A percentile compares a stretch with the other conserved stretches of the same genome.
Conservation (phyloP, 2,113 vertebrate species). For the Solea solea region DNA sequence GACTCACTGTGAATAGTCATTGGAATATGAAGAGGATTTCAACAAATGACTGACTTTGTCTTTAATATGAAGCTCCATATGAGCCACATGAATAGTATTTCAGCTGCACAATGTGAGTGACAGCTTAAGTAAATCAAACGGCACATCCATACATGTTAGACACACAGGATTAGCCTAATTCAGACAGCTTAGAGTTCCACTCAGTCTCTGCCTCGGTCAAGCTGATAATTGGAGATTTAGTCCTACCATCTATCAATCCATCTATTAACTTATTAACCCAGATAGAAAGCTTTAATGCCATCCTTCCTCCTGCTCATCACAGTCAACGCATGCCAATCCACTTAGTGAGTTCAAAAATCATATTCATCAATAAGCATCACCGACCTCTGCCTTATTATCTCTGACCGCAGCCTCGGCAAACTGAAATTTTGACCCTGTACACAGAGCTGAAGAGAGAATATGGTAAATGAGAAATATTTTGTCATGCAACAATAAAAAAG, state of each 20-base stretch:
- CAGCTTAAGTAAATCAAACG: conserved; percentile 36
- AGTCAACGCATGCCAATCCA: conserved; percentile 67
- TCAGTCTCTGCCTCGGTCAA: conserved; percentile 52
- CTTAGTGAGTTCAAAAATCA: conserved; percentile 57
- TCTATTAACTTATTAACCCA: conserved; percentile 79
- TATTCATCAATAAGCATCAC: conserved; percentile 60
- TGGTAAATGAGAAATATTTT: neutral
- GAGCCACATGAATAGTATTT: no score
- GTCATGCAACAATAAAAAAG: neutral
- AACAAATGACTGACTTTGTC: neutral
- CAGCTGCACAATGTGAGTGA: neutral
- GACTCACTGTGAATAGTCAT: no score
- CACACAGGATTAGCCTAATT: conserved; percentile 68
- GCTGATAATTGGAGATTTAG: conserved; percentile 82
- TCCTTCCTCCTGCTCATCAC: conserved; percentile 33
- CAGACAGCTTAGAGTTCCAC: conserved; percentile 61
- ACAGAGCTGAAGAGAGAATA: neutral
- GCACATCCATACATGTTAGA: conserved; percentile 44
- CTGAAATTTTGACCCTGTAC: conserved; percentile 19
- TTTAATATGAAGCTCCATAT: no score
- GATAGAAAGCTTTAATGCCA: conserved; percentile 62
- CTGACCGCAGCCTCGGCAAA: neutral
- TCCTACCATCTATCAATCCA: conserved; percentile 72
- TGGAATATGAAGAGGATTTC: no score
- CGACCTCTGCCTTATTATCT: conserved; percentile 32